These are phyloP conservation scores for Neolamprologus hecqui DNA, from an alignment of 2,113 vertebrate species.

Conservation along the genomic window DNA sequence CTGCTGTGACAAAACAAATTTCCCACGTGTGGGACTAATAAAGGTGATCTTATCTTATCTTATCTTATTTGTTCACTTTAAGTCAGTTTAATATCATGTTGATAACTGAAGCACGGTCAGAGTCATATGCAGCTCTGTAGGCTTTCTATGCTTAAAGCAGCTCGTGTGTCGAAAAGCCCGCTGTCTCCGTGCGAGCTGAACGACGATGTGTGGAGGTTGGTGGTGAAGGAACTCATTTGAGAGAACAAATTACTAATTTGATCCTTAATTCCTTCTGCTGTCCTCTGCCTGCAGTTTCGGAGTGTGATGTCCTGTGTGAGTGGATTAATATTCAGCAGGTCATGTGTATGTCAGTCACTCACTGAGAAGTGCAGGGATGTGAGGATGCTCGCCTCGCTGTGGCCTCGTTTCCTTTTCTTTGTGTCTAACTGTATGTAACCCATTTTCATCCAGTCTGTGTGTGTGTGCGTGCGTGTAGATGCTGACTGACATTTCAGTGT, in stretches of 20 bases:
- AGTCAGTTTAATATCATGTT: not conserved
- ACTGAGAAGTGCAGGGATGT: not conserved
- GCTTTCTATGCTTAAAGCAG: not conserved
- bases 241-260: not conserved
- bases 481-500: not conserved
- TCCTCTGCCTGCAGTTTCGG: not conserved
- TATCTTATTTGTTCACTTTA: not conserved
- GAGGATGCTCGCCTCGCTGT: not conserved
- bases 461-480: not conserved
- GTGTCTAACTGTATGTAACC: not conserved
- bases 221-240: not conserved
- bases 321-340: not conserved
- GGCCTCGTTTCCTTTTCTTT: not conserved
- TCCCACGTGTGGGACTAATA: no score
- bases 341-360: conserved; percentile 1
- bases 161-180: not conserved
- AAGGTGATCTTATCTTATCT: no score
- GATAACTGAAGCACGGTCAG: not conserved
- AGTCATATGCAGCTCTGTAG: not conserved
- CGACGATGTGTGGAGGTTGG: not conserved
- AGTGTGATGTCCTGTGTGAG: not conserved
- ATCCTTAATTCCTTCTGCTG: not conserved
- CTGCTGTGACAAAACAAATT: no score
- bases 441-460: not conserved
- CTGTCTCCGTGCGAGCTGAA: not conserved